phyloP scores from a whole-genome alignment of 2,113 vertebrate species.

The Anas platyrhynchos region DNA sequence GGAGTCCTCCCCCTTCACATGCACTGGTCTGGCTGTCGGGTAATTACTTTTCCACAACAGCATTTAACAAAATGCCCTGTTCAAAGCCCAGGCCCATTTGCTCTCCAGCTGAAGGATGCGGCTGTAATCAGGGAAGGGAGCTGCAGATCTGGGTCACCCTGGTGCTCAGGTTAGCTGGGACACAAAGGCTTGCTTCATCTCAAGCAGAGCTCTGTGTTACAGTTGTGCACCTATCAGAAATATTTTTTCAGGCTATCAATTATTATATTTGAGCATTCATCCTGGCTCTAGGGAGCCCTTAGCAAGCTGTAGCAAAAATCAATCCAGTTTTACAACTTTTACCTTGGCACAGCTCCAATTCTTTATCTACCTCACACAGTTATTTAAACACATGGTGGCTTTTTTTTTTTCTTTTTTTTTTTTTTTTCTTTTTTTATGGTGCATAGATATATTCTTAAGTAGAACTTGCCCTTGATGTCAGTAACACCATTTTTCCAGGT shows the following conservation, averaged over 20 bases:
- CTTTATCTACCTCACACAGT: constrained; percentile 67
- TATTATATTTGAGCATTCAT: constrained; percentile 79
- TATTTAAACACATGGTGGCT: constrained; percentile 73
- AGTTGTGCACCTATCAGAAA: constrained; percentile 71
- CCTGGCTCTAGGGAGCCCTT: constrained; percentile 79
- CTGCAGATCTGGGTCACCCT: constrained; percentile 73
- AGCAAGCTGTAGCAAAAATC: constrained; percentile 81
- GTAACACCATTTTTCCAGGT: background rate
- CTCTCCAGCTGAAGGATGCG: constrained; percentile 66
- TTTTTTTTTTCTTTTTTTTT: constrained; percentile 17
- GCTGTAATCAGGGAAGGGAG: constrained; percentile 77
- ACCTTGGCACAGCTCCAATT: constrained; percentile 74
- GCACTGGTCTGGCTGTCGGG: constrained; percentile 79
- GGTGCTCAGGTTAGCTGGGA: constrained; percentile 44
- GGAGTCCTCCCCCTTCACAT: constrained; percentile 71
- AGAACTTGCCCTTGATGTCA: constrained; percentile 60
- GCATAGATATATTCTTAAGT: constrained; percentile 5
- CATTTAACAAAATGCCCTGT: constrained; percentile 89
- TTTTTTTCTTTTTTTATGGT: constrained; percentile 66
- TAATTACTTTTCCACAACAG: constrained; percentile 90
- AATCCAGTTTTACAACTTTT: constrained; percentile 83
- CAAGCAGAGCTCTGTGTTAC: constrained; percentile 29
- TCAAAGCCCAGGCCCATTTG: constrained; percentile 83
- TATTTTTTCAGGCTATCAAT: constrained; percentile 82
- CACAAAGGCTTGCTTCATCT: constrained; percentile 74